Base-by-base conservation (phyloP, 2,888 invertebrate species). In the Harpalus rufipes region DNA sequence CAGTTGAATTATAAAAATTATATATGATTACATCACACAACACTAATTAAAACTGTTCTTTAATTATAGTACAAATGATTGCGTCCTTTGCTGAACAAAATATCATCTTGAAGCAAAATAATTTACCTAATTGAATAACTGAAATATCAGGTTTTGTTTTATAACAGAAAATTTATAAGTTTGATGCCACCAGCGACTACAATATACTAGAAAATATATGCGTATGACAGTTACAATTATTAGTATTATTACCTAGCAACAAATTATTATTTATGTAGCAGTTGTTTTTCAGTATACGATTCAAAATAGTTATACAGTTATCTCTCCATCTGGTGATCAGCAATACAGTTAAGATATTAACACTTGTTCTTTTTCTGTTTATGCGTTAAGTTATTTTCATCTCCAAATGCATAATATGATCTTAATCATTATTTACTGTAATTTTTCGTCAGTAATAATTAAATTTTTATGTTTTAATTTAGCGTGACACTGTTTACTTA, bases 191-290 rank as follows among this genome's bases (percentile, higher is more conserved):
- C 12, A 44, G 72, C 72, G 25, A 74, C 7, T 74, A 12, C 14
- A 74, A 44, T 18, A 7, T n/a, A 32, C 10, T 3, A 44, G 44
- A 44, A 74, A 44, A 14, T 74, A 39, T 4, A 7, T 44, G 72
- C 72, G 44, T 74, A 44, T 10, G 18, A 7, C 18, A 74, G 41
- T 74, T 74, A 74, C 10, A 59, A 59, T 74, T 44, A 74, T 74
- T 74, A 74, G 44, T 74, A 21, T 74, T 74, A 74, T 74, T 74
- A 74, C 18, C 41, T 18, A 44, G 8, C 7, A 74, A 74, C 18
- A 44, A 74, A 74, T 74, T 44, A 74, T 74, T 74, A 74, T 74
- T 74, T 74, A 74, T 74, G 72, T 44, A 74, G 72, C 72, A 74
- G 44, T 74, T 74, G 72, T 74, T 74, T 72, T 74, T 74, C 72